Conservation (phyloP, 2,113 vertebrate genomes). For the Balaeniceps rex region DNA sequence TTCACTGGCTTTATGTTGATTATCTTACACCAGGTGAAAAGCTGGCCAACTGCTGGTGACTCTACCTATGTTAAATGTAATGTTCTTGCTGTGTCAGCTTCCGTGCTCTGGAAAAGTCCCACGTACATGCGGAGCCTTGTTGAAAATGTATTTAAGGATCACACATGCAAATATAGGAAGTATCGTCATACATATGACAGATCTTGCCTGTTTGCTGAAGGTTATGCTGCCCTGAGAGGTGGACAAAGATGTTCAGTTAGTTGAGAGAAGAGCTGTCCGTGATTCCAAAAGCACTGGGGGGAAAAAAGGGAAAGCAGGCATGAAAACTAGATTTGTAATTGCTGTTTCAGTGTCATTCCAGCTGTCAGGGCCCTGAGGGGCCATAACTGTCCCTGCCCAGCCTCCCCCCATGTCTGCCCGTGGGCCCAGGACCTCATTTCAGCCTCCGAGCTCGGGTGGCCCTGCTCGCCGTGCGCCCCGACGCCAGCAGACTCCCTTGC, state of each 20-base stretch:
- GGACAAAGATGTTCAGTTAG: not conserved
- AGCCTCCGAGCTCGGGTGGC: not conserved
- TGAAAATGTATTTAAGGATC: not conserved
- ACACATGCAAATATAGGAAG: not conserved
- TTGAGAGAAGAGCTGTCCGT: not conserved
- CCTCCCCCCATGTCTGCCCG: no score
- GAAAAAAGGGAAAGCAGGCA: not conserved
- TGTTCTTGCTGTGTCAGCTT: not conserved
- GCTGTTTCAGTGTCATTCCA: not conserved
- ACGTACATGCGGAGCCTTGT: not conserved
- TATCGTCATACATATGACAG: not conserved
- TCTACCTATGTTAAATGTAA: not conserved
- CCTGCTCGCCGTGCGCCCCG: not conserved
- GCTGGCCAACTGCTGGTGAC: not conserved
- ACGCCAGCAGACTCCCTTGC: not conserved
- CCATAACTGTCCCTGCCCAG: not conserved
- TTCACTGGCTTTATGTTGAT: not conserved
- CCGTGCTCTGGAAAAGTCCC: not conserved
- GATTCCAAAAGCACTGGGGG: not conserved
- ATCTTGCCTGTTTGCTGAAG: not conserved
- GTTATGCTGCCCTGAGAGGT: not conserved
- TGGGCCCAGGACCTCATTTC: not conserved
- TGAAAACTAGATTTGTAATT: not conserved
- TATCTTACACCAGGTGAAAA: not conserved
- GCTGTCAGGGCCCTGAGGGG: not conserved